phyloP scores from a whole-genome alignment of 2,797 vertebrate species.

The Sebastes hopkinsi region DNA sequence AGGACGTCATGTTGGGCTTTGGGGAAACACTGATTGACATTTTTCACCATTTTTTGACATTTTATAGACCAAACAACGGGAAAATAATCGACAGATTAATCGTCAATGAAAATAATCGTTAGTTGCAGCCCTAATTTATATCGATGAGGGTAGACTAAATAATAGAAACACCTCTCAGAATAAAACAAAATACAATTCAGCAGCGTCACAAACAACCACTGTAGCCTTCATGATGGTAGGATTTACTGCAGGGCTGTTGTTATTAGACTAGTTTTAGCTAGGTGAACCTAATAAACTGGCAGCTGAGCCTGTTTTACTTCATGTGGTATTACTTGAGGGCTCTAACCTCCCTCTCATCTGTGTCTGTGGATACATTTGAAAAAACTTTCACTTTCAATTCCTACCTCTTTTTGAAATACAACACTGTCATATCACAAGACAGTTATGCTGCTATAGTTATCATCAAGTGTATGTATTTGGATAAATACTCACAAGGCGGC shows the following conservation, averaged over 20 bases:
- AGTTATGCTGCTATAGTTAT: background rate
- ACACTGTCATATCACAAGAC: background rate
- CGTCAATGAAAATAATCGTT: too few relatives aligned
- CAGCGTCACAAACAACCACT: background rate
- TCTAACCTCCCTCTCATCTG: background rate
- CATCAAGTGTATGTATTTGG: background rate
- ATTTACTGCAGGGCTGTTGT: background rate
- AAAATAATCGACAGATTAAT: too few relatives aligned
- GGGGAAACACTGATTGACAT: too few relatives aligned
- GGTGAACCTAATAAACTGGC: background rate
- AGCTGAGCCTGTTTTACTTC: background rate
- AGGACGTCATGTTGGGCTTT: too few relatives aligned
- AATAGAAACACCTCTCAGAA: background rate
- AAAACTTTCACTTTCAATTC: too few relatives aligned
- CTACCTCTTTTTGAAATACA: background rate
- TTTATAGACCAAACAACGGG: too few relatives aligned
- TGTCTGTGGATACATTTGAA: background rate
- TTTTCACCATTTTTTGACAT: too few relatives aligned
- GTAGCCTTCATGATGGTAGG: background rate
- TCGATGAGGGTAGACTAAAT: background rate
- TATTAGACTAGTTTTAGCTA: background rate
- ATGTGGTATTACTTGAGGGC: background rate
- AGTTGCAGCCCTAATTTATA: background rate
- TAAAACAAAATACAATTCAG: background rate
- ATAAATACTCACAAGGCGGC: constrained; percentile 87